A percentile compares a stretch with the other conserved stretches of the same genome.
These are phyloP conservation scores for Paramormyrops hopkinsi DNA, from an alignment of 2,797 vertebrate genomes.

Conservation along the genomic window DNA sequence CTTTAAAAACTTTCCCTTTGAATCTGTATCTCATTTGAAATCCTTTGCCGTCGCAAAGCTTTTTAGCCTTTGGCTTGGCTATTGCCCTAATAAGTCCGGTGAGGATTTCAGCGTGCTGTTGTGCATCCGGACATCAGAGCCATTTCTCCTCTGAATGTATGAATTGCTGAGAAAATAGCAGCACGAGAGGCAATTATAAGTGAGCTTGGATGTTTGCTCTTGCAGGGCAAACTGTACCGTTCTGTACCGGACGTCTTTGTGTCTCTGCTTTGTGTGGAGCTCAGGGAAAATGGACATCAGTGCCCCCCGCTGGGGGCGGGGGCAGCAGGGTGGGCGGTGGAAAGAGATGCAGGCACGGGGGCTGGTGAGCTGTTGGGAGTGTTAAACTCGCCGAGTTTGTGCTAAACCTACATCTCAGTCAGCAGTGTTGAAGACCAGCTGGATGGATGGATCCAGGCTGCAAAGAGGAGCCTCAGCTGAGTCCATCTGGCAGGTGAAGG, in stretches of 20 bases:
- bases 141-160: neutral
- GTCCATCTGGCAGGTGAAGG: constrained; percentile 12
- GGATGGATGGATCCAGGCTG: neutral
- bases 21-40: constrained; percentile 66
- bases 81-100: constrained; percentile 55
- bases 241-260: neutral
- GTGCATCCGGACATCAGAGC: neutral
- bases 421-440: neutral
- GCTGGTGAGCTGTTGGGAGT: neutral
- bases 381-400: neutral
- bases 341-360: neutral
- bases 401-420: neutral
- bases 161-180: neutral
- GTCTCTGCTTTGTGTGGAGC: neutral
- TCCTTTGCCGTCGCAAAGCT: constrained; percentile 62
- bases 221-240: neutral
- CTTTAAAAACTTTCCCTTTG: constrained; percentile 46
- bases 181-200: neutral
- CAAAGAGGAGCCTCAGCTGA: neutral
- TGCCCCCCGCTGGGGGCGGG: neutral
- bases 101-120: constrained; percentile 4
- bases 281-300: neutral
- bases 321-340: neutral
- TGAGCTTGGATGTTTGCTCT: neutral
- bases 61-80: constrained; percentile 63